These are phyloP conservation scores for Nezara viridula DNA, from an alignment of 2,888 invertebrate species.

Conservation along the genomic window DNA sequence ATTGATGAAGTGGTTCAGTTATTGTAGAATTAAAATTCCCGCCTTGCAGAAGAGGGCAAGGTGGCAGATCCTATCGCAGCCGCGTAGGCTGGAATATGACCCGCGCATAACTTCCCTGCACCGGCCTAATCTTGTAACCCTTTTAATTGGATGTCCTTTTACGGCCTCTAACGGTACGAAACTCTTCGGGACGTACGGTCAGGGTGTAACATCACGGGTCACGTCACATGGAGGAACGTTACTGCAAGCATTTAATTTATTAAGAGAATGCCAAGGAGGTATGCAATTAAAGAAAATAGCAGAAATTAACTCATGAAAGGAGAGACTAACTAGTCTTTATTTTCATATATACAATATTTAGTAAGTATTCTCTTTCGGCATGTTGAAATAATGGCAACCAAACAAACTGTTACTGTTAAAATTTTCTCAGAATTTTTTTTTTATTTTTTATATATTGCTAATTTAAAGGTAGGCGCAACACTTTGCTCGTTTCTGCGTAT, in stretches of 20 bases:
- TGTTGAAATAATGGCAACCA: too few species aligned
- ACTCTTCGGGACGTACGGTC: neutral
- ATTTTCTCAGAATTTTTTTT: too few species aligned
- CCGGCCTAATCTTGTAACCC: constrained; percentile 19
- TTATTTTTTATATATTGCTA: too few species aligned
- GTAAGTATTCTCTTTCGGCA: too few species aligned
- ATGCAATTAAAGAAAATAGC: too few species aligned
- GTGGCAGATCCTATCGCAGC: neutral
- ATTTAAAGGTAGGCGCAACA: too few species aligned
- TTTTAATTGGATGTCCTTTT: constrained; percentile 42
- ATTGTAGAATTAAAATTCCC: constrained; percentile 22
- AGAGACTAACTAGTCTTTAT: too few species aligned
- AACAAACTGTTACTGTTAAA: too few species aligned
- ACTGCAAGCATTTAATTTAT: neutral
- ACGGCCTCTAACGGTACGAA: constrained; percentile 8
- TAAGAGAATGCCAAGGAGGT: too few species aligned
- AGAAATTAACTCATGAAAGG: too few species aligned
- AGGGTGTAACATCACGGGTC: neutral
- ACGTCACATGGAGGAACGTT: neutral
- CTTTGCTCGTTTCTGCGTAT: too few species aligned
- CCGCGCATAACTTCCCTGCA: constrained; percentile 31
- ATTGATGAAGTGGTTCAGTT: constrained; percentile 35
- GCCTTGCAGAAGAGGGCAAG: neutral
- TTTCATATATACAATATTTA: too few species aligned
- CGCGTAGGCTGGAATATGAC: constrained; percentile 32